Base-by-base conservation (phyloP, 2,888 invertebrate genomes). In the Arctia plantaginis region DNA sequence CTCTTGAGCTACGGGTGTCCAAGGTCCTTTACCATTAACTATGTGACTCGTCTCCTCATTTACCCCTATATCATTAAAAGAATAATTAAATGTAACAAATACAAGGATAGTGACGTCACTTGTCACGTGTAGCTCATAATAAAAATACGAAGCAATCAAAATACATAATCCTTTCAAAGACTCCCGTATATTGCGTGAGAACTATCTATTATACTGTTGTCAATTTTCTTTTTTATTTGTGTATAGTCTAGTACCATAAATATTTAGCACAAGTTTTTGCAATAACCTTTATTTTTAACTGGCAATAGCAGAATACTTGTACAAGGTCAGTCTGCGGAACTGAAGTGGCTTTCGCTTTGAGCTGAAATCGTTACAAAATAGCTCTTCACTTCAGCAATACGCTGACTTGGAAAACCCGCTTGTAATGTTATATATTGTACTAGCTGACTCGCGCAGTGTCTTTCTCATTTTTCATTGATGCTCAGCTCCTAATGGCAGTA, bases 101-200 rank as follows among this genome's bases (percentile, higher is more conserved):
- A 35, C 6, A 35, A 6, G 3, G 3, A 35, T 35, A 35, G 35
- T 35, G 35, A 35, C 35, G 39, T 41, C 27, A 27, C 39, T 69
- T n/a, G 44, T 70, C 39, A 70, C 69, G 69, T 70, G 71, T 44
- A 47, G 47, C 47, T 71, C 30, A 71, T 65, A 71, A 71, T 71
- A 64, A 71, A 71, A 71, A 47, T 33, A 67, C 64, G 71, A n/a
- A 69, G 13, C n/a, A 59, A 59, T 47, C 64, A 10, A 47, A 33
- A 65, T 71, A 47, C 44, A 30, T 71, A 73, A 44, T 65, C 67
- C 55, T 67, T 67, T 75, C 67, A 69, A 79, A 72, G 35, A 55
- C 33, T 64, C 65, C 55, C 62, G 59, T 81, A 30, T 33, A n/a
- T 69, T 66, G 82, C 81, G 80, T 81, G 80, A 65, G 41, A 51